Evolutionary conservation across 2,113 vertebrate genomes (phyloP).

Genomic region (Zosterops hypoxanthus): DNA sequence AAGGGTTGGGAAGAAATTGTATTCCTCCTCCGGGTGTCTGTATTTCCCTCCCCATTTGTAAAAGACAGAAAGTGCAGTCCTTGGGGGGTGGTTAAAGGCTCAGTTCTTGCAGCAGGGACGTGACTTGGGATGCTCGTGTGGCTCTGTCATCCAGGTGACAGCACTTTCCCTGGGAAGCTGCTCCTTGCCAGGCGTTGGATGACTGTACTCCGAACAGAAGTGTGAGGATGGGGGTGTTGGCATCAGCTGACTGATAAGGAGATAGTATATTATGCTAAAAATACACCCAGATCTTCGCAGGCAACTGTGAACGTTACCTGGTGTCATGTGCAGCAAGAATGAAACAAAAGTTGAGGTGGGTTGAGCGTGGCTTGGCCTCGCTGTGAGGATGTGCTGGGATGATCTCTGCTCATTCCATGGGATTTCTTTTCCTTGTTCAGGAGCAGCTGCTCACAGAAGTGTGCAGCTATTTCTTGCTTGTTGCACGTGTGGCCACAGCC

Average conservation of each 20-base stretch:
- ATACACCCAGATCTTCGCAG: neutral
- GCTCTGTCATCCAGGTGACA: neutral
- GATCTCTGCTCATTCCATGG: accelerated
- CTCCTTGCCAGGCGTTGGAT: neutral
- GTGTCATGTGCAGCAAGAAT: neutral
- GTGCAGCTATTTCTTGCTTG: neutral
- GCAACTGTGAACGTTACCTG: neutral
- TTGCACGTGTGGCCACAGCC: neutral
- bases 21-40: slow-evolving; percentile 40
- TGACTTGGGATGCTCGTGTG: neutral
- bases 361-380: neutral
- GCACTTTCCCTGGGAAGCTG: neutral
- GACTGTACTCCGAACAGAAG: neutral
- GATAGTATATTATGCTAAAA: neutral
- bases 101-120: neutral
- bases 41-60: neutral
- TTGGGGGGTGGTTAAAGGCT: neutral
- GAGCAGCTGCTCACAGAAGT: neutral
- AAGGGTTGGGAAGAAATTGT: slow-evolving; percentile 29
- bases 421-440: neutral
- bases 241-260: neutral
- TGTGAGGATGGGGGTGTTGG: neutral
- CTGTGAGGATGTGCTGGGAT: neutral
- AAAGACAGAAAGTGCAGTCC: neutral
- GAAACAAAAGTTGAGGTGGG: neutral